Percentiles rank a stretch among this genome's conserved stretches.
phyloP scores from a whole-genome alignment of 2,113 vertebrate genomes.

The Platichthys stellatus region DNA sequence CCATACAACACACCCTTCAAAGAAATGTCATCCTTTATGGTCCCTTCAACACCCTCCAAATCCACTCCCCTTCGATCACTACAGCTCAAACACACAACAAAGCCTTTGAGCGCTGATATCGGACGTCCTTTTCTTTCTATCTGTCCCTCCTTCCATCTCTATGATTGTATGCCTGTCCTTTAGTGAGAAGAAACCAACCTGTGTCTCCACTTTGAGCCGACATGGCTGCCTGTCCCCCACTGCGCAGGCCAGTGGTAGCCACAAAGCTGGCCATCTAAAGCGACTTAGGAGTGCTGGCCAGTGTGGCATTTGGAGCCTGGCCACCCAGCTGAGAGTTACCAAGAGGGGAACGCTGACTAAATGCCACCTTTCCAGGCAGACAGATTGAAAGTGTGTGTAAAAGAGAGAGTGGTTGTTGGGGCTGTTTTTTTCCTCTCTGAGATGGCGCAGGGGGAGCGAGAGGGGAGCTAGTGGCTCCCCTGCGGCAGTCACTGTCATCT shows the following conservation, averaged over 20 bases:
- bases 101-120: slow-evolving; percentile 75
- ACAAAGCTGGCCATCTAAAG: slow-evolving; percentile 70
- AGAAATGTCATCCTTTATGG: slow-evolving; percentile 85
- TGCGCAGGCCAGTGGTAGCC: slow-evolving; percentile 73
- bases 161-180: slow-evolving; percentile 85
- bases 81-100: slow-evolving; percentile 79
- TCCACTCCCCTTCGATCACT: slow-evolving; percentile 76
- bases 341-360: slow-evolving; percentile 81
- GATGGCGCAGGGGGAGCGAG: slow-evolving; percentile 50
- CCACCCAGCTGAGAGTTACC: slow-evolving; percentile 81
- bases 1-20: slow-evolving; percentile 82
- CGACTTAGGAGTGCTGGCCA: slow-evolving; percentile 57
- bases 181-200: slow-evolving; percentile 82
- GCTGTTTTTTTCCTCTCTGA: slow-evolving; percentile 65
- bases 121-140: slow-evolving; percentile 73
- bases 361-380: slow-evolving; percentile 82
- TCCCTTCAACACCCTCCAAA: slow-evolving; percentile 77
- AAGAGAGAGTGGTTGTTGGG: slow-evolving; percentile 68
- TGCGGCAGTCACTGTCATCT: slow-evolving; percentile 77
- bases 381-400: slow-evolving; percentile 62
- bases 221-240: slow-evolving; percentile 71
- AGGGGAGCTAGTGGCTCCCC: slow-evolving; percentile 68
- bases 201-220: slow-evolving; percentile 84
- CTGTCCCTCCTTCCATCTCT: slow-evolving; percentile 69
- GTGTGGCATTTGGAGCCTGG: slow-evolving; percentile 85